Conservation (phyloP, 2,888 invertebrate species). For the Altica lythri region DNA sequence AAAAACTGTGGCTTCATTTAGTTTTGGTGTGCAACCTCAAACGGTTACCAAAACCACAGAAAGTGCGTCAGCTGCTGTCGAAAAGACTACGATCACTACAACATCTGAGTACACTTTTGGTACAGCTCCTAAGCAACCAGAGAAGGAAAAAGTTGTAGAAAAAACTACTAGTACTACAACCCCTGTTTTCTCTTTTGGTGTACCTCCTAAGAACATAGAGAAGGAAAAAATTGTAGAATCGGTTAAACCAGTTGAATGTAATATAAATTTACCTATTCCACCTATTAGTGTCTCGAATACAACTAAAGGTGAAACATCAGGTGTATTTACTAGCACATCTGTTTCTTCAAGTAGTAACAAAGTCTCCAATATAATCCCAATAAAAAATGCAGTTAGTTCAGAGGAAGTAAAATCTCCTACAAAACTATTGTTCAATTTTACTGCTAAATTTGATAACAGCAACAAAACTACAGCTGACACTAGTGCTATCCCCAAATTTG, state of each 20-base stretch:
- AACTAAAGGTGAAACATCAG: not conserved
- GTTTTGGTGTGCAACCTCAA: conserved; percentile 53
- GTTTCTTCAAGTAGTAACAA: no score
- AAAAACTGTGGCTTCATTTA: conserved; percentile 51
- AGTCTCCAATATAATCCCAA: no score
- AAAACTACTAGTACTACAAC: conserved; percentile 10
- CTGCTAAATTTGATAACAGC: conserved; percentile 25
- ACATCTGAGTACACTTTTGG: no score
- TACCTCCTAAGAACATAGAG: not conserved
- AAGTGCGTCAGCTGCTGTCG: not conserved
- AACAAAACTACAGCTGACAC: conserved; percentile 19
- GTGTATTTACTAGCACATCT: not conserved
- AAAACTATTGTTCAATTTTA: conserved; percentile 25
- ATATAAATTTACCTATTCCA: not conserved
- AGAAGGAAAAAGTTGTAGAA: not conserved
- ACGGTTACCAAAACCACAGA: conserved; percentile 5
- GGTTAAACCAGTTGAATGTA: conserved; percentile 11
- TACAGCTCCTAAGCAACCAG: not conserved
- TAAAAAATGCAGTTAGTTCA: no score
- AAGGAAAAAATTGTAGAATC: conserved; percentile 1
- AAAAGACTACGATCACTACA: no score
- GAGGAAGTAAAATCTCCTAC: no score
- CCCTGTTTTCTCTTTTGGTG: conserved; percentile 16
- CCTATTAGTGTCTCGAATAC: not conserved
- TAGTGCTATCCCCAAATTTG: not conserved